A percentile compares a stretch with the other conserved stretches of the same genome.
Evolutionary conservation across 1,140 invertebrate genomes (phyloP).

Genomic region (Calephelis virginiensis): DNA sequence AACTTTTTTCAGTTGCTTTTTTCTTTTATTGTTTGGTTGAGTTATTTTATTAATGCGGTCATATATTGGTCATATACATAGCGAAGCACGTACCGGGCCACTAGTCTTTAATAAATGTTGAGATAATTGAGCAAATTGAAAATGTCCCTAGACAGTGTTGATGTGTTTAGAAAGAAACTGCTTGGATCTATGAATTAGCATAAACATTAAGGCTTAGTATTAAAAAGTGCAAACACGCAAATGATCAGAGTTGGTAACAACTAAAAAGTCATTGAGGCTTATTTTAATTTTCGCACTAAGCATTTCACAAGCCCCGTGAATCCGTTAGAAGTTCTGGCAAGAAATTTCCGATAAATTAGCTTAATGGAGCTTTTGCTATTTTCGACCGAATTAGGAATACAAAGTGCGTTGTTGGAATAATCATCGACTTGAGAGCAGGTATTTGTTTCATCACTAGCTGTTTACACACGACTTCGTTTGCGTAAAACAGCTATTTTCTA

Average conservation of each 20-base stretch:
- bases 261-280: conserved; percentile 1
- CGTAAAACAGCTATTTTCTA: not conserved
- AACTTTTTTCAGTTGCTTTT: no score
- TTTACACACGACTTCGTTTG: not conserved
- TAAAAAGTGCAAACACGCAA: conserved; percentile 11
- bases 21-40: no score
- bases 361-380: conserved; percentile 14
- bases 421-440: not conserved
- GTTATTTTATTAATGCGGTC: no score
- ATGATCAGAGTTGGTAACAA: conserved; percentile 5
- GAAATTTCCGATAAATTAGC: conserved; percentile 8
- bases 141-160: no score
- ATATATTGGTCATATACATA: no score
- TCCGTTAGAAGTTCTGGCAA: conserved; percentile 2
- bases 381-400: not conserved
- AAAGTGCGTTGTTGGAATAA: conserved; percentile 11
- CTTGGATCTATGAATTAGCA: no score
- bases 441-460: not conserved
- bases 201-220: no score
- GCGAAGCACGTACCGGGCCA: no score
- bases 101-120: no score
- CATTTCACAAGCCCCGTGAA: not conserved
- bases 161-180: no score
- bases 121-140: no score
- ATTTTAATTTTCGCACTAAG: conserved; percentile 8